Percentiles rank a stretch among this genome's conserved stretches.
Conservation (phyloP, 1,140 invertebrate genomes). For the Dermatophagoides farinae region DNA sequence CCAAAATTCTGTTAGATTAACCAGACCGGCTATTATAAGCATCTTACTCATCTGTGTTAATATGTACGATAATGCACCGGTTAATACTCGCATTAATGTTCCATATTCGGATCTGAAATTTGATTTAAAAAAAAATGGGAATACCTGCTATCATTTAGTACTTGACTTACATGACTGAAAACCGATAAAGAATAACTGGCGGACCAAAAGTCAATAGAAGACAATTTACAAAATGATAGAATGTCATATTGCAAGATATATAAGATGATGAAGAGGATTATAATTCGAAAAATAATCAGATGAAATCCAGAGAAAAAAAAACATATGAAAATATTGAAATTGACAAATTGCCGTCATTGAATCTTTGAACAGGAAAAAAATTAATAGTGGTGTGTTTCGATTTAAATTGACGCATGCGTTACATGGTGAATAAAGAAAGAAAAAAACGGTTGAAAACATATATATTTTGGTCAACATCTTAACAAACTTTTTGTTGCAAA, state of each 20-base stretch:
- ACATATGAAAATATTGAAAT: not conserved
- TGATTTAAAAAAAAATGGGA: not conserved
- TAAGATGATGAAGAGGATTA: not conserved
- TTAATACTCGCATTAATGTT: conserved; percentile 1
- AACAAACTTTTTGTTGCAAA: too few relatives aligned
- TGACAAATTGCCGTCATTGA: not conserved
- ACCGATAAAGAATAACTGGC: conserved; percentile 12
- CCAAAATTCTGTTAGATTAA: not conserved
- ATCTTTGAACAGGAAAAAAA: not conserved
- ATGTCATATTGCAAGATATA: conserved; percentile 9
- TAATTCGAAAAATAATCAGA: too few relatives aligned
- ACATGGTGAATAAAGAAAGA: too few relatives aligned
- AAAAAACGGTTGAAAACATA: too few relatives aligned
- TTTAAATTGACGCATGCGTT: not conserved
- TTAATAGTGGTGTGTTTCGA: not conserved
- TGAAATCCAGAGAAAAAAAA: too few relatives aligned
- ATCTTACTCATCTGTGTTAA: conserved; percentile 13
- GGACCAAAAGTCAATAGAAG: conserved; percentile 12
- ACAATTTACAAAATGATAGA: conserved; percentile 17
- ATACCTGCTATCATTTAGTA: not conserved
- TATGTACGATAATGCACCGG: conserved; percentile 10
- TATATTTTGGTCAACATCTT: too few relatives aligned
- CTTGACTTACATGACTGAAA: conserved; percentile 13
- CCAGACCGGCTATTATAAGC: conserved; percentile 8
- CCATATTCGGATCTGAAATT: conserved; percentile 13